These are phyloP conservation scores for Siniperca obscura DNA, from an alignment of 2,797 vertebrate genomes.

Conservation along the genomic window DNA sequence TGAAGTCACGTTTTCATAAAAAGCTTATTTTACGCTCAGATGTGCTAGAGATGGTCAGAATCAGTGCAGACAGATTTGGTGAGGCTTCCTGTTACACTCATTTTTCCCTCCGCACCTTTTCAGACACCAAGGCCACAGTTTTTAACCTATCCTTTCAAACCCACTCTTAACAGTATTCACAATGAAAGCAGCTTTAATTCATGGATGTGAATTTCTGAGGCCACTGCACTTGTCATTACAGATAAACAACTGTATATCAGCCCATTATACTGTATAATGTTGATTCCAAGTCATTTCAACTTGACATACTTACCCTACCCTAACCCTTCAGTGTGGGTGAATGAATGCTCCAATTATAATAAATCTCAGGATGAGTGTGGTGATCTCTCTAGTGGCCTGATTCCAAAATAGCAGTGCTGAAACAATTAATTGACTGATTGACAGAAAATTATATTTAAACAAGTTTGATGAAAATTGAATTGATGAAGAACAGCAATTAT, in stretches of 20 bases:
- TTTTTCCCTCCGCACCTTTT: slow-evolving; percentile 14
- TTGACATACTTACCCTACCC: neutral
- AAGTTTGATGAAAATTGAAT: too few relatives aligned
- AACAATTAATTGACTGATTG: too few relatives aligned
- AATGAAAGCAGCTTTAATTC: neutral
- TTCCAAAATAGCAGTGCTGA: neutral
- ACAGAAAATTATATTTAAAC: neutral
- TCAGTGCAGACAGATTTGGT: neutral
- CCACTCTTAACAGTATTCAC: neutral
- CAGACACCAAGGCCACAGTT: slow-evolving; percentile 62
- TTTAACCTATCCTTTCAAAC: slow-evolving; percentile 52
- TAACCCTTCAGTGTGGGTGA: neutral
- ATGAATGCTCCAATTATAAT: neutral
- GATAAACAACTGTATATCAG: neutral
- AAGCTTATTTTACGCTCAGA: neutral
- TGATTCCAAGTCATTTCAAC: neutral
- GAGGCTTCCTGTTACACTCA: neutral
- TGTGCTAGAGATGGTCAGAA: slow-evolving; percentile 3
- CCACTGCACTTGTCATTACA: neutral
- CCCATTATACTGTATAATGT: neutral
- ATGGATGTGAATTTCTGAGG: neutral
- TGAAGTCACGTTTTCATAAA: neutral
- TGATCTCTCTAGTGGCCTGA: neutral
- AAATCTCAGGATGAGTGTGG: neutral
- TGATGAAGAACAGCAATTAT: too few relatives aligned